Base-by-base conservation (phyloP, 2,113 vertebrate species). In the Anolis sagrei region DNA sequence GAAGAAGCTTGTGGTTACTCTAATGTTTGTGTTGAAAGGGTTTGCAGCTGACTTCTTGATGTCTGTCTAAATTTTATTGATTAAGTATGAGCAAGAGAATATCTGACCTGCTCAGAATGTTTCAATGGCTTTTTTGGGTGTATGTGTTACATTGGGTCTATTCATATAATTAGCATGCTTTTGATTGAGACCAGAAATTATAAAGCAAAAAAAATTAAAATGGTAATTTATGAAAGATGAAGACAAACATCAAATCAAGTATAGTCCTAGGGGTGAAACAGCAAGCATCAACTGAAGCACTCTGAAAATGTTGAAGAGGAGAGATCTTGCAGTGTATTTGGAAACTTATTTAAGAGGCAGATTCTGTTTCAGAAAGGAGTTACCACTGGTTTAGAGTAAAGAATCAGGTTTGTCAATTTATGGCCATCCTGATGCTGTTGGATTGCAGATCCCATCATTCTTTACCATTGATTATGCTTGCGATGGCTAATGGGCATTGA, bases 1-100 rank as follows among this genome's bases (percentile, higher is more conserved):
- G 80, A 61, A 29, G 23, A 44, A 5, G 5, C 79, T 79, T 85
- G 48, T 79, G 66, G 75, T 72, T 44, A 75, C 58, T 86, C 70
- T 83, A 84, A 86, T 58, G 76, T 86, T 91, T 74, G 58, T 75
- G 76, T 34, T 0, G 29, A 27, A 83, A 84, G 88, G 0, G 58
- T 83, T 85, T 81, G 27, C 49, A 69, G 44, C 27, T 89, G 72
- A 79, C 34, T 76, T 1, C 10, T 0, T 68, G 54, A 80, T 25
- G 27, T 29, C 79, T 74, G 32, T 87, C 84, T 68, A 70, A 5
- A 2, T n/a, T 83, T 51, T 69, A 61, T 39, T 49, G 29, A 54
- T 25, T 74, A 78, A 72, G 54, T 76, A 44, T 49, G 58, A 0
- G 16, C 23, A 7, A 32, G 25, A 18, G 80, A 89, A 84, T 19